Evolutionary conservation across 2,888 invertebrate species (phyloP), one percentile per base, ranked within the genome.

Genomic region (Rhodophaea formosa): DNA sequence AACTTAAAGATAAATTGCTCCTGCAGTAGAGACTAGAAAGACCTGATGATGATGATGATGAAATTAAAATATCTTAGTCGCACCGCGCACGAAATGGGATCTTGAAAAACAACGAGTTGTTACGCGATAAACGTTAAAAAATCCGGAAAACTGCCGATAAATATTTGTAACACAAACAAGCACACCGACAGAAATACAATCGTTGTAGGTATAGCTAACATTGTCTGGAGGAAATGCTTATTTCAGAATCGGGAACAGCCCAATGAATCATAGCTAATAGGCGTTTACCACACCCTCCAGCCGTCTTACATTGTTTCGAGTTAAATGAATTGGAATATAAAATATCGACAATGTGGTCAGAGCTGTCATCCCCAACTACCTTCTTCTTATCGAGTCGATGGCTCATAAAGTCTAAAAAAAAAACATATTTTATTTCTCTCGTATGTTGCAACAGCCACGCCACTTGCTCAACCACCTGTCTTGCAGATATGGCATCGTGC

Each of bases 241-340:
- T 65, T 23, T 65, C 71, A 74, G 72, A 72, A 82, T 75, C 75
- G 82, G 64, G 82, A 72, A 68, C 82, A 75, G 62, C 73, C 66
- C 73, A 74, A 80, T 84, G 84, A 84, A 82, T 84, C 82, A 84
- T 77, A 62, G 61, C 54, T 53, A 62, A 64, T 60, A 55, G 68
- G 60, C 78, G 77, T 78, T 77, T 79, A 79, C 72, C 14, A 51
- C 35, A 5, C 35, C 10, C 10, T 51, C 15, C 30, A 14, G 14
- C 14, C 16, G 15, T 51, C 16, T n/a, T 16, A 51, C 51, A 51
- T 35, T 51, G 51, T 51, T 32, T 46, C n/a, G 0, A 8, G n/a
- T 12, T 7, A 23, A 12, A 45, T 12, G 6, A 12, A 12, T 39
- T 39, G 3, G 39, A n/a, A 12, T 6, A n/a, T 39, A 12, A n/a